Percentiles rank a stretch among this genome's conserved stretches.
These are phyloP conservation scores for Xanthostigma xanthostigma DNA, from an alignment of 2,888 invertebrate genomes.

Conservation along the genomic window DNA sequence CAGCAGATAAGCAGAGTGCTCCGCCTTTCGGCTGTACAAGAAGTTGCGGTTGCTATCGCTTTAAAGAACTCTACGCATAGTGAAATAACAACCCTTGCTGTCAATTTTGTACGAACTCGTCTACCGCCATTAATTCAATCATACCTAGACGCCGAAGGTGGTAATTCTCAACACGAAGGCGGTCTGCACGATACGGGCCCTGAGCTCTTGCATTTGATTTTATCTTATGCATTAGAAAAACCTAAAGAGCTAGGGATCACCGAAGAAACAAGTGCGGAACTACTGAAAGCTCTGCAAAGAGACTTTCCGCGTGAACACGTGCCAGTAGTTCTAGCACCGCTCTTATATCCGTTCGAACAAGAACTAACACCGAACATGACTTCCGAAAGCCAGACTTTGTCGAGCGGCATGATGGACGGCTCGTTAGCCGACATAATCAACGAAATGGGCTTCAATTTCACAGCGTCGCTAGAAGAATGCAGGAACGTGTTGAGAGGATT, in stretches of 20 bases:
- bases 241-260: conserved; percentile 48
- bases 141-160: conserved; percentile 70
- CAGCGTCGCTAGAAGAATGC: conserved; percentile 73
- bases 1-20: conserved; percentile 72
- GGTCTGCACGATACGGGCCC: conserved; percentile 83
- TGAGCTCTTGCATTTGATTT: conserved; percentile 73
- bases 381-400: conserved; percentile 34
- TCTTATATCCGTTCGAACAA: conserved; percentile 68
- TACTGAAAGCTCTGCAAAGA: conserved; percentile 63
- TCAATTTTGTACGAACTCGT: conserved; percentile 65
- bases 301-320: conserved; percentile 82
- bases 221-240: conserved; percentile 44
- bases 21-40: conserved; percentile 76
- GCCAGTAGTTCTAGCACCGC: conserved; percentile 77
- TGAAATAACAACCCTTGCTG: conserved; percentile 58
- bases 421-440: conserved; percentile 76
- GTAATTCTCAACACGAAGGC: conserved; percentile 55
- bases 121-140: conserved; percentile 74
- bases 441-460: conserved; percentile 86
- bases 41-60: conserved; percentile 79
- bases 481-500: conserved; percentile 70
- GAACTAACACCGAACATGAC: conserved; percentile 49
- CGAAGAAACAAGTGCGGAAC: conserved; percentile 60
- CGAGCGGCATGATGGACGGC: conserved; percentile 53
- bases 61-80: conserved; percentile 64